Conservation (phyloP, 37 sponge, comb jelly and placozoan genomes). For the Lycopodina hypogea region DNA sequence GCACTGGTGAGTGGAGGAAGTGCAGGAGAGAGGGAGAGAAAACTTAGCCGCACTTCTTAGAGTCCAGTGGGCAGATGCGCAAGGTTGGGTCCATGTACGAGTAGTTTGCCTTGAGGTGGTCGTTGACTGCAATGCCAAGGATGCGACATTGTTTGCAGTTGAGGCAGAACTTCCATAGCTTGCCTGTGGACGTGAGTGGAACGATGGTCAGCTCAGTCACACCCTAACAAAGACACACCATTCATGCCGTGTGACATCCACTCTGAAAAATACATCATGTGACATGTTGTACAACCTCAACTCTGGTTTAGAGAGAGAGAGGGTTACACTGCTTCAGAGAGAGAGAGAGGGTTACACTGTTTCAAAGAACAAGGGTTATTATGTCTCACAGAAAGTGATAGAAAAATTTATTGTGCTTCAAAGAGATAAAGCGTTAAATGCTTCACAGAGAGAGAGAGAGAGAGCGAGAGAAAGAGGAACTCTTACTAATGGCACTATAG, state of each 20-base stretch:
- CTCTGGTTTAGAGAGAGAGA: no score
- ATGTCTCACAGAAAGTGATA: no score
- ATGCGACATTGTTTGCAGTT: slow-evolving; percentile 84
- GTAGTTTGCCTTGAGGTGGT: slow-evolving; percentile 43
- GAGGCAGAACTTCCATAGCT: slow-evolving; percentile 59
- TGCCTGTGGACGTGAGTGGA: slow-evolving; percentile 50
- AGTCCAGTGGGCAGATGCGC: slow-evolving; percentile 57
- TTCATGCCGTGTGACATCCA: not conserved
- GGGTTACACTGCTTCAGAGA: no score
- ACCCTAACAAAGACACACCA: slow-evolving; percentile 33
- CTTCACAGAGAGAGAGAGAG: no score
- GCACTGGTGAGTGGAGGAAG: no score
- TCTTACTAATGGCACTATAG: no score
- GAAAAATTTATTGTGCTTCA: no score
- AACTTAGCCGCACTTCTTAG: slow-evolving; percentile 79
- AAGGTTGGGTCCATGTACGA: slow-evolving; percentile 73
- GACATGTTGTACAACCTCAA: not conserved
- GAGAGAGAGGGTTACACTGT: no score
- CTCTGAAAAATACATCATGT: not conserved
- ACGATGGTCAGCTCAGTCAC: slow-evolving; percentile 66
- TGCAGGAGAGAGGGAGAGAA: no score
- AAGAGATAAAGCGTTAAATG: no score
- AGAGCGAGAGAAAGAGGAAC: no score
- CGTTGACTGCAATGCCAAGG: slow-evolving; percentile 52
- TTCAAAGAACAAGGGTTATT: no score